Evolutionary conservation across 2,888 invertebrate genomes (phyloP).

Genomic region (Elysia crispata): DNA sequence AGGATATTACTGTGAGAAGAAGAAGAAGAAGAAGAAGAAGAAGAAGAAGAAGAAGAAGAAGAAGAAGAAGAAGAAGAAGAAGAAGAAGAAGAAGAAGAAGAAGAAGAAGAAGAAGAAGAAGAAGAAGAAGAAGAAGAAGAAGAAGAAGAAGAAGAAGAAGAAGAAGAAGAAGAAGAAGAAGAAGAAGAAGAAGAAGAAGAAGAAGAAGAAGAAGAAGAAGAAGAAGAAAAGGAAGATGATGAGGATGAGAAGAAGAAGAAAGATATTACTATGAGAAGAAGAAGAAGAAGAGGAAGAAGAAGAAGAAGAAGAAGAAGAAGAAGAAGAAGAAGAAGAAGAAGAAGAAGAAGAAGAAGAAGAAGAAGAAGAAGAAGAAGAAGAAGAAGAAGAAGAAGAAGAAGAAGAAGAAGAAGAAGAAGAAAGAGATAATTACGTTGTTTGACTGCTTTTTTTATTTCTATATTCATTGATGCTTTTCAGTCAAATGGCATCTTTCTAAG

Average conservation of each 20-base stretch:
- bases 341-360: background rate
- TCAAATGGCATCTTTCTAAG: too few relatives aligned
- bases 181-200: background rate
- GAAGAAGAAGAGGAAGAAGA: background rate
- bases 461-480: too few relatives aligned
- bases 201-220: background rate
- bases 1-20: background rate
- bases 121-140: conserved; percentile 1
- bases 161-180: background rate
- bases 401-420: background rate
- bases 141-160: conserved; percentile 14
- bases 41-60: background rate
- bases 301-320: too few relatives aligned
- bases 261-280: too few relatives aligned
- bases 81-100: background rate
- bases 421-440: too few relatives aligned
- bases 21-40: conserved; percentile 5
- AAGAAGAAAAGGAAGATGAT: too few relatives aligned
- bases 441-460: too few relatives aligned
- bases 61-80: background rate
- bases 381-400: background rate
- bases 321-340: background rate
- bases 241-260: too few relatives aligned
- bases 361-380: background rate
- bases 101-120: background rate